Conservation (phyloP, 92 coral and sea anemone genomes). For the Galaxea fascicularis region DNA sequence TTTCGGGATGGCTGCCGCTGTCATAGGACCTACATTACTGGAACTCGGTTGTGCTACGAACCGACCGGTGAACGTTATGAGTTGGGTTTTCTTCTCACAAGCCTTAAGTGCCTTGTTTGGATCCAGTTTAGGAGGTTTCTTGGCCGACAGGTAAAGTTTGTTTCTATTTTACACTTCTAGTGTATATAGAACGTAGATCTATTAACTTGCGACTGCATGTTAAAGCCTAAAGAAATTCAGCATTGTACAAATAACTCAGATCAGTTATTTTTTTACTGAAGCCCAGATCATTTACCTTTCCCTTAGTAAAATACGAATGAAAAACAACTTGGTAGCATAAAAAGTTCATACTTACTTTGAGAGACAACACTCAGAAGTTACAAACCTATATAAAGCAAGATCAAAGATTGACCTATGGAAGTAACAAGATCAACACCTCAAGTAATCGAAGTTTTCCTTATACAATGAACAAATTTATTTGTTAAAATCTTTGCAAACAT, state of each 20-base stretch:
- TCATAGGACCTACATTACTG: conserved; percentile 95
- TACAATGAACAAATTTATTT: neutral
- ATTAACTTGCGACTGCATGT: neutral
- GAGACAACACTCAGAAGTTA: neutral
- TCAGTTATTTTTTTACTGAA: too few relatives aligned
- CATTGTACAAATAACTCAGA: neutral
- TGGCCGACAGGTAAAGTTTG: conserved; percentile 90
- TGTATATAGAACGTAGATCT: neutral
- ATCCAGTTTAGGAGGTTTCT: conserved; percentile 87
- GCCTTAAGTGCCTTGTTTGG: conserved; percentile 95
- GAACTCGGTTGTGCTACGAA: conserved; percentile 93
- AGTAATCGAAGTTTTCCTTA: neutral
- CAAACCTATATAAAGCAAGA: neutral
- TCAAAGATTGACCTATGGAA: too few relatives aligned
- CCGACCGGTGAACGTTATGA: conserved; percentile 79
- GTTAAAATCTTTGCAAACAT: conserved; percentile 11
- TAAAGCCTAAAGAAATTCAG: neutral
- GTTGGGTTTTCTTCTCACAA: conserved; percentile 96
- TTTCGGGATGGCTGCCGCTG: conserved; percentile 96
- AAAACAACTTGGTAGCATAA: too few relatives aligned
- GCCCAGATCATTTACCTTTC: neutral
- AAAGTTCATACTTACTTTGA: too few relatives aligned
- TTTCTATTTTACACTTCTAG: neutral
- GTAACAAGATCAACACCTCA: neutral
- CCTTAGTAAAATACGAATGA: neutral